Percentiles rank a stretch among this genome's conserved stretches.
Conservation (phyloP, 2,888 invertebrate genomes). For the Mechanitis messenoides region DNA sequence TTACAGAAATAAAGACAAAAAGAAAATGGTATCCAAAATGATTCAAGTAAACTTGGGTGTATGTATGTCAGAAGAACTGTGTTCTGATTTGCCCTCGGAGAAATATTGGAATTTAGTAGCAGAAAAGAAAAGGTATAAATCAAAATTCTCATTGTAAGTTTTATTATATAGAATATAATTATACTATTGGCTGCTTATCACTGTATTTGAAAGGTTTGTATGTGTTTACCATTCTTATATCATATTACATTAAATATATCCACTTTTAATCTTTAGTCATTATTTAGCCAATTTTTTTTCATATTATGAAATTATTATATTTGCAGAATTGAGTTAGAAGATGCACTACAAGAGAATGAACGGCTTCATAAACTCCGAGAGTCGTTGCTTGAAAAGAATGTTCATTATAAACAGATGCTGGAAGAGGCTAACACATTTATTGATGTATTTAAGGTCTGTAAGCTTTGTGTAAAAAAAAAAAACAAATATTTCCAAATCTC, state of each 20-base stretch:
- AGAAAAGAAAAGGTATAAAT: slow-evolving; percentile 33
- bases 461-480: background rate
- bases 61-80: slow-evolving; percentile 28
- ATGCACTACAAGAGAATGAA: slow-evolving; percentile 35
- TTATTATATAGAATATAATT: no score
- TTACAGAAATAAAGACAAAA: slow-evolving; percentile 21
- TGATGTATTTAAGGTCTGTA: slow-evolving; percentile 32
- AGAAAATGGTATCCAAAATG: slow-evolving; percentile 26
- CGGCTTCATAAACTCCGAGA: slow-evolving; percentile 28
- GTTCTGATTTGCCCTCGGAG: slow-evolving; percentile 29
- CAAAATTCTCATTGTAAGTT: no score
- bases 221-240: no score
- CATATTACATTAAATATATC: no score
- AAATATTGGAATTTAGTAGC: slow-evolving; percentile 35
- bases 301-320: slow-evolving; percentile 3
- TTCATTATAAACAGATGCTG: slow-evolving; percentile 27
- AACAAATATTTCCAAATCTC: no score
- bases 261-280: no score
- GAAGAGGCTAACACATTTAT: slow-evolving; percentile 37
- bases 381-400: slow-evolving; percentile 29
- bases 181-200: no score
- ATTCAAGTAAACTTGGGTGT: slow-evolving; percentile 32
- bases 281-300: no score
- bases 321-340: slow-evolving; percentile 32
- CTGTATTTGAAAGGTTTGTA: no score